Conservation (phyloP, 1,140 invertebrate genomes). For the Procambarus clarkii region DNA sequence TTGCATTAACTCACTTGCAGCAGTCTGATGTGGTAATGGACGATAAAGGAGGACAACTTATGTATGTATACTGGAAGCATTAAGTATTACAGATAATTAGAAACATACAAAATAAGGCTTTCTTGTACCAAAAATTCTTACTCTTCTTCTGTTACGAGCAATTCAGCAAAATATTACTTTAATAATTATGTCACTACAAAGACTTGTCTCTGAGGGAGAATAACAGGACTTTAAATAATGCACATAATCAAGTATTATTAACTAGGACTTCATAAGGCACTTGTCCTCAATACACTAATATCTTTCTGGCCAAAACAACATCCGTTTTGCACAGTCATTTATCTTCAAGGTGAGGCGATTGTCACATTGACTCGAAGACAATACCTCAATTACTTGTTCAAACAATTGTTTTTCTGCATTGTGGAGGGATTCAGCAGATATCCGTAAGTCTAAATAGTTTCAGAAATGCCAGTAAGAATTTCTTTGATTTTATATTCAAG, state of each 20-base stretch:
- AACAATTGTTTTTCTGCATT: background rate
- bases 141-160: slow-evolving; percentile 15
- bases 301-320: background rate
- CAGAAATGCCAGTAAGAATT: background rate
- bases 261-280: slow-evolving; percentile 53
- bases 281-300: slow-evolving; percentile 28
- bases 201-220: slow-evolving; percentile 8
- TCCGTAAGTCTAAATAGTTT: background rate
- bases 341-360: background rate
- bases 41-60: slow-evolving; percentile 50
- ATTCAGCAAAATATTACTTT: slow-evolving; percentile 49
- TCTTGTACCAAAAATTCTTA: slow-evolving; percentile 62
- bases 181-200: slow-evolving; percentile 32
- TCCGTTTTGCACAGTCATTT: background rate
- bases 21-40: slow-evolving; percentile 37
- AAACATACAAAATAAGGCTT: slow-evolving; percentile 58
- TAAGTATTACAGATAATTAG: slow-evolving; percentile 43
- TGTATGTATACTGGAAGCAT: slow-evolving; percentile 58
- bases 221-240: slow-evolving; percentile 19
- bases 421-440: background rate
- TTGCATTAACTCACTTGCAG: slow-evolving; percentile 40
- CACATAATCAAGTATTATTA: slow-evolving; percentile 9
- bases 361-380: background rate
- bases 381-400: background rate
- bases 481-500: background rate